A percentile compares a stretch with the other conserved stretches of the same genome.
Evolutionary conservation across 2,113 vertebrate species (phyloP).

Genomic region (Stigmatopora argus): DNA sequence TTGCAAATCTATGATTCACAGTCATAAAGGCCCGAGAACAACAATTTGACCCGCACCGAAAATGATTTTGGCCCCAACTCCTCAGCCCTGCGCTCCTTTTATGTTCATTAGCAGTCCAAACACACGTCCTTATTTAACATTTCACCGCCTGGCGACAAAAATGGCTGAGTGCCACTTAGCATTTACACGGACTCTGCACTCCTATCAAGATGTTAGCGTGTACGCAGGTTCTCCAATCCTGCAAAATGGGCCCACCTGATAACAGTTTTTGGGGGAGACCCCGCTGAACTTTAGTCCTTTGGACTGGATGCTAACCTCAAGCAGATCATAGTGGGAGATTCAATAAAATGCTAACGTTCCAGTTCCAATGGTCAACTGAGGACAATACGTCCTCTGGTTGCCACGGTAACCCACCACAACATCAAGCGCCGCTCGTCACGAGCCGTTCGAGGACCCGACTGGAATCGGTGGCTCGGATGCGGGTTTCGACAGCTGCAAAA

Average conservation of each 20-base stretch:
- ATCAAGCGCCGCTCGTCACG: not conserved
- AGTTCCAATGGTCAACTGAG: not conserved
- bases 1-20: conserved; percentile 3
- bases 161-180: conserved; percentile 31
- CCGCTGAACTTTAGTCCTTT: no score
- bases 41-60: not conserved
- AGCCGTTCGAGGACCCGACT: not conserved
- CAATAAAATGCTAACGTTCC: not conserved
- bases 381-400: not conserved
- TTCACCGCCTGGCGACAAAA: conserved; percentile 32
- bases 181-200: conserved; percentile 18
- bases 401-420: not conserved
- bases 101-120: conserved; percentile 35
- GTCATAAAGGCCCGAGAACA: conserved; percentile 15
- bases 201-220: conserved; percentile 17
- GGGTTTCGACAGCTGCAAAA: conserved; percentile 45
- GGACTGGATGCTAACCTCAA: not conserved
- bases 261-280: not conserved
- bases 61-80: conserved; percentile 4
- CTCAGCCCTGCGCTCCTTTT: conserved; percentile 12
- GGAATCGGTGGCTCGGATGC: conserved; percentile 23
- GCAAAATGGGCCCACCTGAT: conserved; percentile 24
- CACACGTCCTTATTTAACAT: conserved; percentile 39
- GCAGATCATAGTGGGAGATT: not conserved
- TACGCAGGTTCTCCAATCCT: conserved; percentile 10